Conservation (phyloP, 2,888 invertebrate genomes). For the Orchesellides sinensis region DNA sequence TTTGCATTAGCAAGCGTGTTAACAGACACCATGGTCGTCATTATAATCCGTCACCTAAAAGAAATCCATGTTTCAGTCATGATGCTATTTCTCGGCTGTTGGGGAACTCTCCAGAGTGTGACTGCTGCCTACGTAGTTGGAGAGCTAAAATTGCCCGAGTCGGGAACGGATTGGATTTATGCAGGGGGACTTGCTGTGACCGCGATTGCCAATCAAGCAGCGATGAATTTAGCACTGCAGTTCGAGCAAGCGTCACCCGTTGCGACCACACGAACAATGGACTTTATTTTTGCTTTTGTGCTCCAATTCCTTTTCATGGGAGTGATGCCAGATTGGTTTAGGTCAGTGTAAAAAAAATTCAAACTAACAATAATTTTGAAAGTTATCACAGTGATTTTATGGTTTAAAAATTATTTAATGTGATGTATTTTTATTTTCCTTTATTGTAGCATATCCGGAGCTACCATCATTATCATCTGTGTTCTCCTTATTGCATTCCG, state of each 20-base stretch:
- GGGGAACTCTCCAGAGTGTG: conserved; percentile 51
- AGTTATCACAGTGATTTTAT: no score
- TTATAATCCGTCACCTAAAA: conserved; percentile 65
- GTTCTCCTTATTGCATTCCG: conserved; percentile 56
- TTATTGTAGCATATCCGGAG: conserved; percentile 51
- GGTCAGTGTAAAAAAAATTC: conserved; percentile 39
- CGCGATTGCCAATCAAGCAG: conserved; percentile 55
- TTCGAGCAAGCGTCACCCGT: conserved; percentile 68
- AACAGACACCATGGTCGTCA: conserved; percentile 62
- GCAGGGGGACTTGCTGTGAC: conserved; percentile 45
- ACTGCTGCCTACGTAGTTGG: conserved; percentile 50
- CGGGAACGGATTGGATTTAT: conserved; percentile 37
- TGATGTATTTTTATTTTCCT: no score
- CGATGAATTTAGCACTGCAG: conserved; percentile 66
- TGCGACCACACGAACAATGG: conserved; percentile 58
- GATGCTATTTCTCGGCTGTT: conserved; percentile 64
- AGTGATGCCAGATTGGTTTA: conserved; percentile 66
- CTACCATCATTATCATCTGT: conserved; percentile 42
- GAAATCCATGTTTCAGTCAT: conserved; percentile 66
- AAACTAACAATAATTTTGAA: no score
- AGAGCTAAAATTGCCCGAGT: conserved; percentile 58
- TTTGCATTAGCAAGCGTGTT: conserved; percentile 61
- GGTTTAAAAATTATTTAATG: no score
- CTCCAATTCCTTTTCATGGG: conserved; percentile 68
- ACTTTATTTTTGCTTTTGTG: conserved; percentile 68